A percentile compares a stretch with the other conserved stretches of the same genome.
phyloP scores from a whole-genome alignment of 92 coral and sea anemone genomes.

The Pocillopora grandis region DNA sequence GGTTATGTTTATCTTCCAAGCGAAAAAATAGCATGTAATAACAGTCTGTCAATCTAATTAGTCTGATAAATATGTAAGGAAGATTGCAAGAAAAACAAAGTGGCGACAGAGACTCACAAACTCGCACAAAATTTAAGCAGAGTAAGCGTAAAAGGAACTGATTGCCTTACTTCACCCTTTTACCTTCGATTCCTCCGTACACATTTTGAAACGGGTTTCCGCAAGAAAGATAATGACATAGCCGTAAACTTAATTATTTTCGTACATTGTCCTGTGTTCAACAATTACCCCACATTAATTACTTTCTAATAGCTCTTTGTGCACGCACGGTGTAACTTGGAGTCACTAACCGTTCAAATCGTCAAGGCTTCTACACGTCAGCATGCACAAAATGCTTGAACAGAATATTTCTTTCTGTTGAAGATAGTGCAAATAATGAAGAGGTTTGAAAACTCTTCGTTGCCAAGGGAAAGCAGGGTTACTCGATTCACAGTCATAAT shows the following conservation, averaged over 20 bases:
- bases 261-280: background rate
- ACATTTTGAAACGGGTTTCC: background rate
- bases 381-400: background rate
- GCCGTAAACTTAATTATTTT: constrained; percentile 5
- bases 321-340: constrained; percentile 7
- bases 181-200: background rate
- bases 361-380: background rate
- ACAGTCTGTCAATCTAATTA: constrained; percentile 5
- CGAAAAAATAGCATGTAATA: background rate
- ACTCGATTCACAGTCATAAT: background rate
- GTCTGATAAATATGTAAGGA: background rate
- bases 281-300: constrained; percentile 21
- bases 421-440: background rate
- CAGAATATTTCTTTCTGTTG: background rate
- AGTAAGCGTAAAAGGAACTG: too few species aligned
- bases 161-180: background rate
- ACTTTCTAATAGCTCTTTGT: background rate
- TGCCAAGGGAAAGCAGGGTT: constrained; percentile 12
- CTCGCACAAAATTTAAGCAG: too few species aligned
- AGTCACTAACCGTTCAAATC: background rate
- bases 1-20: background rate
- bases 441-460: background rate
- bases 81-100: background rate
- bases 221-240: background rate
- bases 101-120: background rate